These are phyloP conservation scores for Oceanodroma tethys DNA, from an alignment of 2,113 vertebrate species.

Conservation along the genomic window DNA sequence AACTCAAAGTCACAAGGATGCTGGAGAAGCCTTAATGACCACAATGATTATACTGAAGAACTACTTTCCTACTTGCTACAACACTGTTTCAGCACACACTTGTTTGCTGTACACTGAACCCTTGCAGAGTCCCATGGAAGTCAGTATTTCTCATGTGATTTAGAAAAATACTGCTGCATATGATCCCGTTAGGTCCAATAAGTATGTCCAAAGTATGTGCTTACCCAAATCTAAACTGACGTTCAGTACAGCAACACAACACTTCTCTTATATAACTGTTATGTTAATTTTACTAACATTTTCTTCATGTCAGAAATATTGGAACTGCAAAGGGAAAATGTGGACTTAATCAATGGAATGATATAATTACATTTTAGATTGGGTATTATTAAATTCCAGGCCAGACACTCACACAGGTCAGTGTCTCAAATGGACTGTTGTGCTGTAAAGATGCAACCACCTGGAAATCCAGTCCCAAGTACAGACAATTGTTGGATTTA, in stretches of 20 bases:
- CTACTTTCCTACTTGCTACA: background rate
- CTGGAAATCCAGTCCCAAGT: background rate
- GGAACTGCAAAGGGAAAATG: background rate
- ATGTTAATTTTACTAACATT: background rate
- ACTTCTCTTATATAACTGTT: background rate
- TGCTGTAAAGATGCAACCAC: background rate
- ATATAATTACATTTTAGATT: background rate
- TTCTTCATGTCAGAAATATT: background rate
- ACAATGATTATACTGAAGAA: background rate
- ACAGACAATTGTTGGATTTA: background rate
- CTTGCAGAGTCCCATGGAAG: background rate
- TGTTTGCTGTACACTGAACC: background rate
- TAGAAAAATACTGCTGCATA: background rate
- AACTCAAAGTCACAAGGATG: background rate
- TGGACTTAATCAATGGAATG: background rate
- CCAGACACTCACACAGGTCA: background rate
- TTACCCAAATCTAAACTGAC: background rate
- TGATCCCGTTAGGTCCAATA: background rate
- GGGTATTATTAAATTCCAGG: background rate
- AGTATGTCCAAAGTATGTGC: background rate
- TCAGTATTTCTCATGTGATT: background rate
- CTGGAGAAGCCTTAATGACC: background rate
- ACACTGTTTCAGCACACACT: background rate
- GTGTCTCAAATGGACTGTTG: background rate
- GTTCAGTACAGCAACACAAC: background rate